phyloP scores from a whole-genome alignment of 2,797 vertebrate genomes.

The Petrocephalus schoutedeni region DNA sequence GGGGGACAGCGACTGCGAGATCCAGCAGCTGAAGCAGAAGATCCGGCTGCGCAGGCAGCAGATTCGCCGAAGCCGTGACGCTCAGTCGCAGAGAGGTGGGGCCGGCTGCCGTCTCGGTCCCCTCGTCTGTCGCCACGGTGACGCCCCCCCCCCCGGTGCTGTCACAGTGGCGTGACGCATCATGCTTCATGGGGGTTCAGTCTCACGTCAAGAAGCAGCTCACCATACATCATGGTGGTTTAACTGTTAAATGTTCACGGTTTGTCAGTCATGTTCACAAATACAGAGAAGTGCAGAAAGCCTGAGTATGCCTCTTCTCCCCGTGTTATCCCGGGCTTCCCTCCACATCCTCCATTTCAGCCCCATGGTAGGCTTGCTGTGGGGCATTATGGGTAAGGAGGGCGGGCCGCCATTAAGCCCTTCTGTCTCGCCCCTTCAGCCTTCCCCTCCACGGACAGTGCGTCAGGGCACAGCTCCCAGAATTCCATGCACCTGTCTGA shows the following conservation, averaged over 20 bases:
- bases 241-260: background rate
- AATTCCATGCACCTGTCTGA: constrained; percentile 79
- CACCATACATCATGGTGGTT: background rate
- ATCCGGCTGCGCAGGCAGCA: constrained; percentile 87
- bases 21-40: constrained; percentile 94
- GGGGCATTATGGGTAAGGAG: background rate
- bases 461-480: constrained; percentile 79
- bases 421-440: constrained; percentile 50
- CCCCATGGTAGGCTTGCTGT: background rate
- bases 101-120: background rate
- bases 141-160: background rate
- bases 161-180: background rate
- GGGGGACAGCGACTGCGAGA: constrained; percentile 84
- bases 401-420: background rate
- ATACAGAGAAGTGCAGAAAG: too few species aligned
- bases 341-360: background rate
- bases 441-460: constrained; percentile 72
- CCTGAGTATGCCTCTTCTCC: background rate
- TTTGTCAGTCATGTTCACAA: background rate
- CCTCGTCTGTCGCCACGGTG: background rate
- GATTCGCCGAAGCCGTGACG: constrained; percentile 72
- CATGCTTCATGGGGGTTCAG: background rate
- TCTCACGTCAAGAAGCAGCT: background rate
- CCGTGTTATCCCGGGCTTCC: background rate
- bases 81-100: constrained; percentile 49